phyloP scores from a whole-genome alignment of 1,140 invertebrate species.

The Drosophila suzukii region DNA sequence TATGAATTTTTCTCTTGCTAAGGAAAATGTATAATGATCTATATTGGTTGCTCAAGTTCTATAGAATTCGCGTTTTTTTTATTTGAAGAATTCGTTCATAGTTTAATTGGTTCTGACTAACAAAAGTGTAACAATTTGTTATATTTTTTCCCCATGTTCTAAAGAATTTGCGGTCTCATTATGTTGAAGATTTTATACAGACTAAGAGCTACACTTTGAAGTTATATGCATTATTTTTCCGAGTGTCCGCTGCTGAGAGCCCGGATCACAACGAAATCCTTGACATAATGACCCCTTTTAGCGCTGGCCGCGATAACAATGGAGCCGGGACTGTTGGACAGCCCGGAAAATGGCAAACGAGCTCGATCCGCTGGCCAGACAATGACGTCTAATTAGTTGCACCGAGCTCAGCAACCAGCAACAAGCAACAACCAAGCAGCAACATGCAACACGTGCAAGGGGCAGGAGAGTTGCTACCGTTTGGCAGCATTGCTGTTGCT shows the following conservation, averaged over 20 bases:
- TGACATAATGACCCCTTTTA: constrained; percentile 83
- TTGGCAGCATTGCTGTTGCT: constrained; percentile 57
- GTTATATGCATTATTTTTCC: not conserved
- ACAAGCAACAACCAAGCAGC: constrained; percentile 37
- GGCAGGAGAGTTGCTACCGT: constrained; percentile 66
- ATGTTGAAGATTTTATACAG: too few relatives aligned
- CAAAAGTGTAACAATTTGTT: too few relatives aligned
- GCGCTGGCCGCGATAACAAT: constrained; percentile 75
- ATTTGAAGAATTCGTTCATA: too few relatives aligned
- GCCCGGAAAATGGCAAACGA: constrained; percentile 64
- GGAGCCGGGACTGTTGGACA: constrained; percentile 53
- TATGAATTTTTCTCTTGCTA: too few relatives aligned
- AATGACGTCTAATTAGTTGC: constrained; percentile 81
- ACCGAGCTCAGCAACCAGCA: constrained; percentile 21
- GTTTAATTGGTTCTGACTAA: too few relatives aligned
- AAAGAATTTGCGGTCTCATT: too few relatives aligned
- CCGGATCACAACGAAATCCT: constrained; percentile 61
- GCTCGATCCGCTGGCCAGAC: constrained; percentile 54
- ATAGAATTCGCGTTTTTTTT: too few relatives aligned
- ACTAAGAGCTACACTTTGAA: not conserved
- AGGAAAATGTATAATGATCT: too few relatives aligned
- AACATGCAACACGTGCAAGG: constrained; percentile 50
- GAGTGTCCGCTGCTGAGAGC: constrained; percentile 4
- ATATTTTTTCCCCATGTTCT: too few relatives aligned
- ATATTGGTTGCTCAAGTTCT: too few relatives aligned